Conservation (phyloP, 2,797 vertebrate genomes). For the Propithecus deckenii region DNA sequence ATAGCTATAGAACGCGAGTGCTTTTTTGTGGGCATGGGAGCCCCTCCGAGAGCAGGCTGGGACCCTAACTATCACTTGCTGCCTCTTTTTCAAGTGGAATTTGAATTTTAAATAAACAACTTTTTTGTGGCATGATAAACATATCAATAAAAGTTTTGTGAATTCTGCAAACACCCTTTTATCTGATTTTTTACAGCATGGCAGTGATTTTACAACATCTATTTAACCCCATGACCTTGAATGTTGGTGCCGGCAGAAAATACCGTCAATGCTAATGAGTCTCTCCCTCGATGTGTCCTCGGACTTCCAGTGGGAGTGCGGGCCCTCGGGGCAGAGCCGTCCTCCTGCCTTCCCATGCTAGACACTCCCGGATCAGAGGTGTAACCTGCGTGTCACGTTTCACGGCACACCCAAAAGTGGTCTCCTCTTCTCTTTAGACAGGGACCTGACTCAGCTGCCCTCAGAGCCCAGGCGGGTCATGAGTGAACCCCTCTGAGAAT, state of each 20-base stretch:
- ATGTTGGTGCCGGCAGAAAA: not conserved
- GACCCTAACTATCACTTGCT: conserved; percentile 25
- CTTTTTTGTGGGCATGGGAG: not conserved
- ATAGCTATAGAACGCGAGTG: conserved; percentile 18
- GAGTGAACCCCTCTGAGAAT: not conserved
- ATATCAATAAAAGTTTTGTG: conserved; percentile 67
- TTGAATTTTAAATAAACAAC: conserved; percentile 74
- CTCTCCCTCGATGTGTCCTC: not conserved
- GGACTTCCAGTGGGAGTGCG: not conserved
- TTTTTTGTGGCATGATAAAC: conserved; percentile 65
- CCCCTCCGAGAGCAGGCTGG: conserved; percentile 41
- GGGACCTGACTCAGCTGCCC: not conserved
- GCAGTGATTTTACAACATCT: not conserved
- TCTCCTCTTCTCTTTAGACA: not conserved
- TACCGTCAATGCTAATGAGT: fast-evolving
- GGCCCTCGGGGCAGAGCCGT: not conserved
- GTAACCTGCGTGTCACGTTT: not conserved
- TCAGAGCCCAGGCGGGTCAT: not conserved
- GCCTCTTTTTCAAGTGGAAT: conserved; percentile 65
- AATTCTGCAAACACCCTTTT: not conserved
- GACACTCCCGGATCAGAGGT: not conserved
- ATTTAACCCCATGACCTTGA: not conserved
- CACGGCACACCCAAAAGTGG: not conserved
- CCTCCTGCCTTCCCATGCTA: fast-evolving
- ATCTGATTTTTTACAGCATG: not conserved